phyloP scores from a whole-genome alignment of 2,888 invertebrate species.

The Diarsia mendica region DNA sequence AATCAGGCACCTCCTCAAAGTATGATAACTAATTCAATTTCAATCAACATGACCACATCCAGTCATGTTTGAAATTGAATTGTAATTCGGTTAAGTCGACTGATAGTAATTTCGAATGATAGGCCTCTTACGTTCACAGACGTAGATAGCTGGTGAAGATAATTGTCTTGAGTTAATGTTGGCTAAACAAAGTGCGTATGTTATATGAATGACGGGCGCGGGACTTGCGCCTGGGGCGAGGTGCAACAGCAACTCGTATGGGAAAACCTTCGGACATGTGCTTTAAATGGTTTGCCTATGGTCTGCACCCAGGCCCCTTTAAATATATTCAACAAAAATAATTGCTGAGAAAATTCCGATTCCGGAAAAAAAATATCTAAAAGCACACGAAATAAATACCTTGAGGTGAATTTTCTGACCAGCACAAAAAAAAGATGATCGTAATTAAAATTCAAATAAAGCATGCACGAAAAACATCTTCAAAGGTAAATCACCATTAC shows the following conservation, averaged over 20 bases:
- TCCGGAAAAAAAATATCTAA: background rate
- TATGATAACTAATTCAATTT: conserved; percentile 34
- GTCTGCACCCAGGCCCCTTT: conserved; percentile 38
- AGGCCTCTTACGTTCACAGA: conserved; percentile 71
- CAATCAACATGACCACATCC: conserved; percentile 33
- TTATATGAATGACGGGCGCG: conserved; percentile 81
- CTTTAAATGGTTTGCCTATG: conserved; percentile 60
- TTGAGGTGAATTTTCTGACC: background rate
- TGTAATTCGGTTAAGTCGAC: conserved; percentile 51
- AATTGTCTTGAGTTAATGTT: conserved; percentile 83
- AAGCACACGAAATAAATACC: background rate
- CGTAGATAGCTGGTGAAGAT: conserved; percentile 83
- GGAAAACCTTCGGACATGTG: conserved; percentile 75
- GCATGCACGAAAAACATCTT: background rate
- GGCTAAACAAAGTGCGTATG: conserved; percentile 85
- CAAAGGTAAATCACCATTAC: conserved; percentile 39
- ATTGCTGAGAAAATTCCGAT: background rate
- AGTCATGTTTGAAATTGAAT: conserved; percentile 55
- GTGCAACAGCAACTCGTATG: conserved; percentile 78
- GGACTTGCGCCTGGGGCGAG: conserved; percentile 76
- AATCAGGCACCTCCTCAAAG: conserved; percentile 17
- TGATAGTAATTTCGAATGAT: conserved; percentile 66
- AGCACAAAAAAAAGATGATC: background rate
- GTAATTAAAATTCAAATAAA: conserved; percentile 5
- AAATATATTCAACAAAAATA: conserved; percentile 20